Percentiles rank a stretch among this genome's conserved stretches.
Conservation (phyloP, 2,797 vertebrate species). For the Ambastaia sidthimunki region DNA sequence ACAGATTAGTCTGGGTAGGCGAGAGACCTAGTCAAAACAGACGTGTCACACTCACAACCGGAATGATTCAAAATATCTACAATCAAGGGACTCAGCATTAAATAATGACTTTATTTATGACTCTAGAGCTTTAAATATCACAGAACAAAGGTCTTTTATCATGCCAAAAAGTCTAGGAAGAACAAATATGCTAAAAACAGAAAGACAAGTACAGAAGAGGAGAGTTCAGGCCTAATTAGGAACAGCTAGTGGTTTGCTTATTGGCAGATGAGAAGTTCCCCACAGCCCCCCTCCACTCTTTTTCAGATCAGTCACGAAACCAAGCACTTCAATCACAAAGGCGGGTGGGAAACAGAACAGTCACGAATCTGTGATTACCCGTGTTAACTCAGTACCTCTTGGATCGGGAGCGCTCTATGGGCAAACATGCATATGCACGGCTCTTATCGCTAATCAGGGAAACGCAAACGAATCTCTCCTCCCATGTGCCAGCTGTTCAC, state of each 20-base stretch:
- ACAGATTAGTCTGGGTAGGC: conserved; percentile 33
- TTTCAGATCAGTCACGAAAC: conserved; percentile 73
- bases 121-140: not conserved
- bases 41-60: conserved; percentile 27
- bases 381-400: conserved; percentile 36
- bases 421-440: conserved; percentile 49
- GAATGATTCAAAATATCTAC: conserved; percentile 35
- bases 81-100: conserved; percentile 32
- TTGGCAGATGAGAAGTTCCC: conserved; percentile 44
- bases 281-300: conserved; percentile 64
- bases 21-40: conserved; percentile 52
- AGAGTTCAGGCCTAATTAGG: conserved; percentile 23
- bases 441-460: conserved; percentile 18
- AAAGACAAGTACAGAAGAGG: conserved; percentile 2
- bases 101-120: not conserved
- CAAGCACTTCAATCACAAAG: conserved; percentile 76
- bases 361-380: conserved; percentile 65
- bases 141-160: not conserved
- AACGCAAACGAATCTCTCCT: conserved; percentile 54
- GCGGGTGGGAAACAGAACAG: conserved; percentile 70
- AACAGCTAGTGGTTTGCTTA: conserved; percentile 14
- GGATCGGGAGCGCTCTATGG: conserved; percentile 48
- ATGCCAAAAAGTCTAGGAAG: not conserved
- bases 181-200: conserved; percentile 13
- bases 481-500: conserved; percentile 30